Percentiles rank a stretch among this genome's conserved stretches.
These are phyloP conservation scores for Siderastrea siderea DNA, from an alignment of 92 coral and sea anemone species.

Conservation along the genomic window DNA sequence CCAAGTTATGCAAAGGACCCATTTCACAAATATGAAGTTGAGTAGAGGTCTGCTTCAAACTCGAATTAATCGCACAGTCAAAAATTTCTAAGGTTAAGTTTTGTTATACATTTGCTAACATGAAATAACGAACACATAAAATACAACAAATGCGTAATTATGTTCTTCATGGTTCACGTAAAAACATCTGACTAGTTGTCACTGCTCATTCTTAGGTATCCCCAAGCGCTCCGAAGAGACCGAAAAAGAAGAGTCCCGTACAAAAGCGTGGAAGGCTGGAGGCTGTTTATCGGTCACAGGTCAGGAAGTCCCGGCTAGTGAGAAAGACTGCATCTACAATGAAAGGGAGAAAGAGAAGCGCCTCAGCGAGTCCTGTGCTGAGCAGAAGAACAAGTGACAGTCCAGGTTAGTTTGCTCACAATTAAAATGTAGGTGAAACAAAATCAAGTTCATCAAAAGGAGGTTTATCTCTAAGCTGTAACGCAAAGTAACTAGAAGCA, in stretches of 20 bases:
- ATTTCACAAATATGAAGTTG: too few relatives aligned
- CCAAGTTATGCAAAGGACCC: too few relatives aligned
- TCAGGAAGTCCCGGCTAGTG: conserved; percentile 71
- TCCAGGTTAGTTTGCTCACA: conserved; percentile 34
- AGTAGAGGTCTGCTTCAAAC: too few relatives aligned
- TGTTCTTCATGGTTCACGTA: too few relatives aligned
- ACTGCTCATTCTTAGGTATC: conserved; percentile 46
- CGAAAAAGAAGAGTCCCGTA: conserved; percentile 63
- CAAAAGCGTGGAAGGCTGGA: conserved; percentile 78
- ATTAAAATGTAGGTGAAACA: background rate
- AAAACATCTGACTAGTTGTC: background rate
- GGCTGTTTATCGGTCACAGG: conserved; percentile 80
- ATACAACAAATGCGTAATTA: too few relatives aligned
- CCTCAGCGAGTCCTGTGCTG: conserved; percentile 92
- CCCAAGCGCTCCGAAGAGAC: conserved; percentile 79
- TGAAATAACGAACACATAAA: background rate
- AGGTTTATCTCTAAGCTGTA: too few relatives aligned
- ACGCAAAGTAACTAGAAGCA: too few relatives aligned
- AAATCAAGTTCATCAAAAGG: too few relatives aligned
- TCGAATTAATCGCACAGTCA: too few relatives aligned
- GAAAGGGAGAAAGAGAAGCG: conserved; percentile 88
- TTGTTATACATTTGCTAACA: too few relatives aligned
- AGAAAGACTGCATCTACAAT: conserved; percentile 55
- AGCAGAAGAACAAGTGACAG: conserved; percentile 65
- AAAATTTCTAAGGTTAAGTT: too few relatives aligned